Base-by-base conservation (phyloP, 2,113 vertebrate genomes). In the Cephalopholis sonnerati region DNA sequence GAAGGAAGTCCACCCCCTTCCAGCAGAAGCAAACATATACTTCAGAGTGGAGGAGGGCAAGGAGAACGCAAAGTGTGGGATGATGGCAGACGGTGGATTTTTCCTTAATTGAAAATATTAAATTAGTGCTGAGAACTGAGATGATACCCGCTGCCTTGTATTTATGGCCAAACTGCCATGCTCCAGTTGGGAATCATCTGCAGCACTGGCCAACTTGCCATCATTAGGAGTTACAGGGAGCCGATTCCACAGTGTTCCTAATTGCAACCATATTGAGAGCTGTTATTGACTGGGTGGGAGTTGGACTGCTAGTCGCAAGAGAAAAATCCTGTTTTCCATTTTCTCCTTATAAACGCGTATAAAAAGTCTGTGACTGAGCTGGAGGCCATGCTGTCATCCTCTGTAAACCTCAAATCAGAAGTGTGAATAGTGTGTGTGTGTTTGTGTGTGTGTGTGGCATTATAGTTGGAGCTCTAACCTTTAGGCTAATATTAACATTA, bases 401-500 rank as follows among this genome's bases (percentile, higher is more conserved):
- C 80, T 79, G 86, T 94, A 90, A 93, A 92, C 79, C 86, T 94
- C 91, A 93, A 91, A 88, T 90, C 89, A 92, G 79, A 92, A 93
- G 93, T 94, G 93, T 93, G 93, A 94, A 94, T 74, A 87, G 87
- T 84, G 89, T 67, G 81, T 76, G 74, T 73, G 86, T 84, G 71
- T 78, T 59, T 76, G 51, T 77, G 69, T 68, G 67, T 67, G 84
- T 82, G 83, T 81, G 89, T 86, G 88, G 89, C 89, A 89, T 93
- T 93, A 87, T 91, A 72, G 90, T 90, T 53, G n/a, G 79, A 91
- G 87, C 8, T 24, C 71, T 89, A 88, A 89, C 90, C 93, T 94
- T 87, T 81, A 87, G 93, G 94, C 92, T 79, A 92, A 94, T 94
- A 94, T 94, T 94, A 94, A 93, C 92, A 94, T 94, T 94, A 92